A percentile compares a stretch with the other conserved stretches of the same genome.
Conservation (phyloP, 2,113 vertebrate genomes). For the Lagopus leucura region DNA sequence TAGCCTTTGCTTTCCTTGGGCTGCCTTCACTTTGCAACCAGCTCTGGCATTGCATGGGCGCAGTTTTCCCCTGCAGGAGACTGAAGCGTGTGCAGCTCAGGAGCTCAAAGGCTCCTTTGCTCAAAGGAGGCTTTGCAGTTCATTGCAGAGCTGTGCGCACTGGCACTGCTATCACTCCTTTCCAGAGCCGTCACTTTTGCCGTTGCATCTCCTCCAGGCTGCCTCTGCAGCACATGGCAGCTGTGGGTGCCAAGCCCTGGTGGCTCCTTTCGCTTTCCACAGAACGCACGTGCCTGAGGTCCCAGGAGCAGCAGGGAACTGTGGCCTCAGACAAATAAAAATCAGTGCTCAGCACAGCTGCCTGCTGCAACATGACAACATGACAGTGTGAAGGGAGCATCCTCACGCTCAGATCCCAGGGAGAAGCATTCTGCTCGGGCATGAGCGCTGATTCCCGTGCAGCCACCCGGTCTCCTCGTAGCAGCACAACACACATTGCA, state of each 20-base stretch:
- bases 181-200: not conserved
- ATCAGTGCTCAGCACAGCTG: not conserved
- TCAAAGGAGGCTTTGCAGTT: not conserved
- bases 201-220: not conserved
- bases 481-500: not conserved
- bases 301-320: not conserved
- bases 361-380: not conserved
- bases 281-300: not conserved
- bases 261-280: not conserved
- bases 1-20: not conserved
- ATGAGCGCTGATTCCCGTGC: rapidly evolving
- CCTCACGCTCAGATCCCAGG: not conserved
- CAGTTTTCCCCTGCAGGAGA: not conserved
- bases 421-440: not conserved
- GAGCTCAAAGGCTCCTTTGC: too few relatives aligned
- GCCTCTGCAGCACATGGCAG: not conserved
- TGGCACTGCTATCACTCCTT: not conserved
- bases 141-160: not conserved
- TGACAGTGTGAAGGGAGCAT: not conserved
- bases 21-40: not conserved
- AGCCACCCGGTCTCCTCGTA: not conserved
- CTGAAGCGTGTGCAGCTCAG: rapidly evolving
- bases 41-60: not conserved
- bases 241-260: not conserved
- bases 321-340: not conserved